Evolutionary conservation across 2,797 vertebrate species (phyloP), one percentile per base, ranked within the genome.

Genomic region (Microctenopoma stevenorrisi): DNA sequence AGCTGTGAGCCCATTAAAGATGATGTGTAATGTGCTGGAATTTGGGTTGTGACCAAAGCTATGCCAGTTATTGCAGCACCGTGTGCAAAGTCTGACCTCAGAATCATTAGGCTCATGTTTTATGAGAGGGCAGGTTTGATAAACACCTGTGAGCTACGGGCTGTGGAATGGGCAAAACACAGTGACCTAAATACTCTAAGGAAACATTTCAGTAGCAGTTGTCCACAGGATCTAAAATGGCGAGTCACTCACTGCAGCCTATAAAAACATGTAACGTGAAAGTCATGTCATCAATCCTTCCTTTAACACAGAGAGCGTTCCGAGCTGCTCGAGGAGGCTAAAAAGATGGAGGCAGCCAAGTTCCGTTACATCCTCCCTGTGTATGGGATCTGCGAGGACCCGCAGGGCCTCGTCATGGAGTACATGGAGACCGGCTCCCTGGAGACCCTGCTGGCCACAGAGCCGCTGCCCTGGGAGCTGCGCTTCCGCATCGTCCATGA

Each of bases 341-440:
- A 95, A 90, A 99, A 99, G 93, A 99, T 99, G 97, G 98, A 99
- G 88, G 96, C 96, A 63, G 98, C 97, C 22, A 99, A 99, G 89
- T 99, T 99, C 81, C 94, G 97, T 7, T 99, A 98, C 73, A 95
- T 99, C 55, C 93, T 99, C 37, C 97, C 97, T 0, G 98, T 99
- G 48, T 99, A 99, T 0, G 98, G 98, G 78, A 99, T 99, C 87
- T 99, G 98, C 47, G 96, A 88, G 0, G 96, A 98, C 65, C 96
- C 97, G 0, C 96, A 96, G 50, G 98, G 98, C 56, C 92, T 99
- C 60, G 97, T 99, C 74, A 99, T 99, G 97, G 98, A 99, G 81
- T 99, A 96, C 88, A 99, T 99, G 98, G 98, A 99, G 91, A 98
- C 96, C 0, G 98, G 97, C 16, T 99, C 98, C 5, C 88, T 99